Percentiles rank a stretch among this genome's conserved stretches.
Conservation (phyloP, 1,140 invertebrate species). For the Saccostrea cuccullata region DNA sequence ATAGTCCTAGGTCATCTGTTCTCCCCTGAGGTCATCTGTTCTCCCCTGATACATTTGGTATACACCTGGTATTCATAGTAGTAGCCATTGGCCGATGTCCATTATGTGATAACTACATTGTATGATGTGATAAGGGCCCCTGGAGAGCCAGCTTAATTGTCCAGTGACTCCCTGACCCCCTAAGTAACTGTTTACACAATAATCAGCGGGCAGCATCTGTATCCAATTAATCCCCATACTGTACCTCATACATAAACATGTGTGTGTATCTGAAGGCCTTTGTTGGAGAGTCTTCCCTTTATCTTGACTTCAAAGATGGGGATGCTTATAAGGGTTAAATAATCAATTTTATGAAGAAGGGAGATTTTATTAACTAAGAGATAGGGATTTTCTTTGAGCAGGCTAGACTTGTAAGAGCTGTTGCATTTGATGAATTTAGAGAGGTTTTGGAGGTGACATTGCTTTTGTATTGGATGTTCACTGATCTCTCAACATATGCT, state of each 20-base stretch:
- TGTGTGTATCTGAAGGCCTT: background rate
- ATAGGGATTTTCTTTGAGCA: background rate
- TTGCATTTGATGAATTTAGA: background rate
- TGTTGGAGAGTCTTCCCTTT: background rate
- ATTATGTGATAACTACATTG: background rate
- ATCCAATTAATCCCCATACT: background rate
- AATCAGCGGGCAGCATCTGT: background rate
- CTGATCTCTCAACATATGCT: background rate
- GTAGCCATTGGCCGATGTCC: background rate
- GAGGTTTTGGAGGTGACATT: background rate
- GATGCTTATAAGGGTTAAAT: background rate
- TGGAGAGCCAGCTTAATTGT: background rate
- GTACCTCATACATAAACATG: conserved; percentile 7
- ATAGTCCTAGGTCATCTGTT: background rate
- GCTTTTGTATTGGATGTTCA: background rate
- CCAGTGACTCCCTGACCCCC: background rate
- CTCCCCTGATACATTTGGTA: background rate
- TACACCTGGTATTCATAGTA: background rate
- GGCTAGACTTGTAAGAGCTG: background rate
- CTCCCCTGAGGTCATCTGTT: background rate
- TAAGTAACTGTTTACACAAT: background rate
- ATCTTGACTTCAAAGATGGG: too few species aligned
- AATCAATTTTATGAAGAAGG: background rate
- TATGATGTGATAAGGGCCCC: background rate
- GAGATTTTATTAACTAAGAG: too few species aligned